Evolutionary conservation across 2,888 invertebrate genomes (phyloP).

Genomic region (Diaprepes abbreviatus): DNA sequence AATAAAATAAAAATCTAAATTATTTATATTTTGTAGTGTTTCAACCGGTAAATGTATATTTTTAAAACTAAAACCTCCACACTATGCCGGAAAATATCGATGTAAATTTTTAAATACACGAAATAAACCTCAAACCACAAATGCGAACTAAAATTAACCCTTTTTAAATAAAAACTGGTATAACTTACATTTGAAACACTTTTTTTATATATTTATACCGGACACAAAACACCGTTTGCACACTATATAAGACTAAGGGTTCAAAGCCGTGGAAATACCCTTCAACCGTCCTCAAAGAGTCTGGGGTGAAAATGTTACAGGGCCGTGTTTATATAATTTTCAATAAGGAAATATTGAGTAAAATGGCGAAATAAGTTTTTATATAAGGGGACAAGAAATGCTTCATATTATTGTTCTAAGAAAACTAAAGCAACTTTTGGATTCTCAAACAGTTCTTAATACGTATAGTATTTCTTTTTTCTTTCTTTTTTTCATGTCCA

Average conservation of each 20-base stretch:
- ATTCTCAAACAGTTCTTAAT: too few species aligned
- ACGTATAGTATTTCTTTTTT: too few species aligned
- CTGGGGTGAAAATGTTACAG: slow-evolving; percentile 31
- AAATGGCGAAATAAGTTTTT: not conserved
- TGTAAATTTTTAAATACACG: not conserved
- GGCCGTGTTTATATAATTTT: slow-evolving; percentile 23
- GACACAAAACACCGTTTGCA: not conserved
- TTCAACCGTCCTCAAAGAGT: slow-evolving; percentile 41
- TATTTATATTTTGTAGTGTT: too few species aligned
- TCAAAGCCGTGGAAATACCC: slow-evolving; percentile 38
- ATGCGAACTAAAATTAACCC: not conserved
- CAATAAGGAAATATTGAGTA: slow-evolving; percentile 5
- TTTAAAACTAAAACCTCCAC: not conserved
- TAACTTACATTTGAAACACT: slow-evolving; percentile 8
- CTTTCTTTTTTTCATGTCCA: too few species aligned
- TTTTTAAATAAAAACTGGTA: not conserved
- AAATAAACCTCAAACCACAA: not conserved
- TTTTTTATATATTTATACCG: not conserved
- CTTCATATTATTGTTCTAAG: too few species aligned
- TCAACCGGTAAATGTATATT: not conserved
- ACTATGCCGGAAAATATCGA: not conserved
- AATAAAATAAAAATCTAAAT: too few species aligned
- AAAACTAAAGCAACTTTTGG: too few species aligned
- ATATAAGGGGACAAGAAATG: too few species aligned
- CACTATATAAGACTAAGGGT: slow-evolving; percentile 13